Conservation (phyloP, 1,140 invertebrate species). For the Pantala flavescens region DNA sequence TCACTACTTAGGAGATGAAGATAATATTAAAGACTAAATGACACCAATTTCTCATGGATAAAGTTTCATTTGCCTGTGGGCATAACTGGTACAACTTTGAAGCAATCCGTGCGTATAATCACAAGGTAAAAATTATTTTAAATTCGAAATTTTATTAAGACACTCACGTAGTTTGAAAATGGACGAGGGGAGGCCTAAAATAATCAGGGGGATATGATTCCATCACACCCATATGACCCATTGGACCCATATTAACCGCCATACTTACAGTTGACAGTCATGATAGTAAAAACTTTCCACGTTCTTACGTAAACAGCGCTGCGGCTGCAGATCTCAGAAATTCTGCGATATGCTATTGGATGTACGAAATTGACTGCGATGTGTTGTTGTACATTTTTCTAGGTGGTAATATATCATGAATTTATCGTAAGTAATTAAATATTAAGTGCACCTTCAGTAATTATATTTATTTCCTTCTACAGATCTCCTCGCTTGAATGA, state of each 20-base stretch:
- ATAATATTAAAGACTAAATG: too few relatives aligned
- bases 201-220: not conserved
- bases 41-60: too few relatives aligned
- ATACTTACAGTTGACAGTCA: not conserved
- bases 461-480: too few relatives aligned
- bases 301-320: constrained; percentile 1
- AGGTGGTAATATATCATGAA: too few relatives aligned
- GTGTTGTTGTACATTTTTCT: too few relatives aligned
- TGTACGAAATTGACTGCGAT: not conserved
- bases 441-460: too few relatives aligned
- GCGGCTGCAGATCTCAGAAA: not conserved
- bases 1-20: too few relatives aligned
- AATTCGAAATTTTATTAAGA: not conserved
- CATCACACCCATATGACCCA: not conserved
- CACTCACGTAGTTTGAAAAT: not conserved
- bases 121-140: too few relatives aligned
- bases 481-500: not conserved
- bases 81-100: too few relatives aligned
- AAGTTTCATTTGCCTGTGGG: too few relatives aligned
- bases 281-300: not conserved
- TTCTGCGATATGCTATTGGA: not conserved
- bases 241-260: not conserved
- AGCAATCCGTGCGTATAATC: too few relatives aligned
- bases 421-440: too few relatives aligned
- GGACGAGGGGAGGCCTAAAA: not conserved